Evolutionary conservation across 2,113 vertebrate genomes (phyloP), one percentile per base, ranked within the genome.

Genomic region (Bombycilla garrulus): DNA sequence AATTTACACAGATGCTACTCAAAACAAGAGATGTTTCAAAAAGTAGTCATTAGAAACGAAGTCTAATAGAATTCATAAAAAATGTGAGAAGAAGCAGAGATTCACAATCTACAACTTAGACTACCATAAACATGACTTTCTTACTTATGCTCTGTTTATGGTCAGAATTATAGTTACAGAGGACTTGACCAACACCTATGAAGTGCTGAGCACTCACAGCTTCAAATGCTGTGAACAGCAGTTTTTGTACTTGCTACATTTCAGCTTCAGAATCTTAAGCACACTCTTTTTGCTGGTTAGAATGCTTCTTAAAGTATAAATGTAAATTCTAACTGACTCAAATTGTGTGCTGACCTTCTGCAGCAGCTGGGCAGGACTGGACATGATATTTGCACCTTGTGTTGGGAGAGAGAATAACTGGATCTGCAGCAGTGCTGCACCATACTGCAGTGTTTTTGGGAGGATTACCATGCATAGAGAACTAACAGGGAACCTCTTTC

Each of bases 1-100:
- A 67, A 83, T 95, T 90, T 33, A 70, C 67, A 58, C 22, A 31
- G 11, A 74, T 84, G 35, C 53, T 92, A 87, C 62, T 79, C 64
- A 93, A 95, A 91, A 23, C 14, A 95, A 77, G 8, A 25, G 16
- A 73, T 31, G 8, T 29, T 91, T 79, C 33, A 26, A 69, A 89
- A 79, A 79, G 57, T 1, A 79, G 33, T 28, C 35, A 42, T 60
- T 79, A 81, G 70, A 92, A 94, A 56, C 16, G 5, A 89, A 64
- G 35, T 66, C 15, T 53, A 81, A 65, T 24, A 61, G 15, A 87
- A 72, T 23, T 61, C 58, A 57, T 31, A 7, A 54, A 85, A 53
- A 33, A 18, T 26, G 38, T 0, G 3, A 26, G 15, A 79, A 71
- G 71, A 86, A 66, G 11, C 29, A 90, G 26, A 71, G n/a, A 83